phyloP scores from a whole-genome alignment of 2,797 vertebrate species.

The Malurus leucopterus region DNA sequence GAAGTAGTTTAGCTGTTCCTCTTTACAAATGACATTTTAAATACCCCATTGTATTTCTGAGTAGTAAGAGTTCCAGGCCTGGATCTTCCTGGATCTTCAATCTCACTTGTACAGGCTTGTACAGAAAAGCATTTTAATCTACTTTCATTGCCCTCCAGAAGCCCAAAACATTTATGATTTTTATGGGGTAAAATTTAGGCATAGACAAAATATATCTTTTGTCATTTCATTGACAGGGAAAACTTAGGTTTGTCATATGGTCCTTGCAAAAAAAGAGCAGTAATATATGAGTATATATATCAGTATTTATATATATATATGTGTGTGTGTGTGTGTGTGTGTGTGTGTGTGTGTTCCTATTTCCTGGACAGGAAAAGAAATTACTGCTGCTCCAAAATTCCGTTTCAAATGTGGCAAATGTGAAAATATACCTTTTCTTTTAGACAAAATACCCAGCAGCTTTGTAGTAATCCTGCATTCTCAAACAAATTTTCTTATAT shows the following conservation, averaged over 20 bases:
- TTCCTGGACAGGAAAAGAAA: neutral
- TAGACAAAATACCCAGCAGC: neutral
- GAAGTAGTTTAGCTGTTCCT: neutral
- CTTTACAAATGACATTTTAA: neutral
- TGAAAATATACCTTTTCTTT: neutral
- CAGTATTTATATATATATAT: rapidly evolving
- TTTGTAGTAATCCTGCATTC: neutral
- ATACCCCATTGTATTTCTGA: neutral
- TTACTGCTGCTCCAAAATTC: neutral
- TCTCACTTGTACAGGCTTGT: neutral
- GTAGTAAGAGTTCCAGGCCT: neutral
- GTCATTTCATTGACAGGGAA: neutral
- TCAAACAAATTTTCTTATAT: neutral
- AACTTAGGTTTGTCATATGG: neutral
- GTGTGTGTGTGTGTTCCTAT: no score
- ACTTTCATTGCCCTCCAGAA: neutral
- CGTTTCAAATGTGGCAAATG: neutral
- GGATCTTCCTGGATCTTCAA: neutral
- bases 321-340: rapidly evolving
- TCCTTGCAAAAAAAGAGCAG: neutral
- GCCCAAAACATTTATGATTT: neutral
- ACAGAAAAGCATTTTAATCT: neutral
- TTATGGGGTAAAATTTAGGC: neutral
- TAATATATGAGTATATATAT: rapidly evolving
- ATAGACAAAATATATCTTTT: neutral